A percentile compares a stretch with the other conserved stretches of the same genome.
phyloP scores from a whole-genome alignment of 1,140 invertebrate genomes.

The Cylas formicarius region DNA sequence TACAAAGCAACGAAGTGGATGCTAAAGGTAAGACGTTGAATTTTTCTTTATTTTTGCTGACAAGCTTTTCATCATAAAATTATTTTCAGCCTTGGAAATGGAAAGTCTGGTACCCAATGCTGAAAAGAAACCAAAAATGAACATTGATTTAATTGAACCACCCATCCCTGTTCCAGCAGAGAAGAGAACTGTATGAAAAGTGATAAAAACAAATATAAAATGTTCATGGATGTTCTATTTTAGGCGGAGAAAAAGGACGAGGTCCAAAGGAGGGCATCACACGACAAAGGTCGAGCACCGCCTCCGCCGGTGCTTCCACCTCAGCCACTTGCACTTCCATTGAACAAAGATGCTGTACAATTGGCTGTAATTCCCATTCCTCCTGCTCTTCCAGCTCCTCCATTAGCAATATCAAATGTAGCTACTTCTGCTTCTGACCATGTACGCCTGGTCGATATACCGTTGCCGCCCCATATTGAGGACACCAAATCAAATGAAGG shows the following conservation, averaged over 20 bases:
- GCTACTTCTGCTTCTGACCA: no score
- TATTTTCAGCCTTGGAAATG: neutral
- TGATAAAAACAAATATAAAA: neutral
- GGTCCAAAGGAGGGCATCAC: constrained; percentile 32
- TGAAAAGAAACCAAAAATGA: neutral
- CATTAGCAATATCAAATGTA: no score
- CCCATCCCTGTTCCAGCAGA: constrained; percentile 26
- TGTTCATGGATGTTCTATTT: constrained; percentile 5
- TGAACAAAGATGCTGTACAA: no score
- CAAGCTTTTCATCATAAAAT: neutral
- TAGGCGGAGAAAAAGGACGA: constrained; percentile 47
- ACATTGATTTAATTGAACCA: constrained; percentile 12
- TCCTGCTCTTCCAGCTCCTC: no score
- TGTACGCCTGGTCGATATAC: no score
- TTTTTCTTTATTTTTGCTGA: constrained; percentile 3
- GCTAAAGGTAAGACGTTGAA: constrained; percentile 53
- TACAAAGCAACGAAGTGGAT: constrained; percentile 69
- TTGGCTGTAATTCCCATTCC: no score
- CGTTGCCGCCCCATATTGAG: no score
- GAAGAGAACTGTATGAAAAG: no score
- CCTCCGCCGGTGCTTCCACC: constrained; percentile 39
- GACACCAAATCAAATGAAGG: no score
- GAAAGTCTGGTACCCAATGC: neutral
- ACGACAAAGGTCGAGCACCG: constrained; percentile 60
- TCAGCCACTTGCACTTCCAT: no score